These are phyloP conservation scores for Azemiops feae DNA, from an alignment of 2,113 vertebrate species.

Conservation along the genomic window DNA sequence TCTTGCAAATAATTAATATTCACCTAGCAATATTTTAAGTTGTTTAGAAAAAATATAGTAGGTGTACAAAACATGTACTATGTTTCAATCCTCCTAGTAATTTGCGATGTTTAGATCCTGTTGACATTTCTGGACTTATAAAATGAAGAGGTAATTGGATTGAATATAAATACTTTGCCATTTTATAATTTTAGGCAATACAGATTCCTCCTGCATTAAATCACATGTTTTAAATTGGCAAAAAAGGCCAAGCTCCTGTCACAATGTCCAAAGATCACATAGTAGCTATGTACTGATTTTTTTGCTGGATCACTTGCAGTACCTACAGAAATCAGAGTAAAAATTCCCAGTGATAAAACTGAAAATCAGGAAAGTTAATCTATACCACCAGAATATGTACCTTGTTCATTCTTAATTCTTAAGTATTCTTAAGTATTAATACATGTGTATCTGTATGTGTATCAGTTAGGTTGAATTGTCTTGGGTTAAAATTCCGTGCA, in stretches of 20 bases:
- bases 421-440: background rate
- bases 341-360: background rate
- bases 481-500: conserved; percentile 1
- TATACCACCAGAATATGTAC: background rate
- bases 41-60: background rate
- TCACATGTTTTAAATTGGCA: background rate
- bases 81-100: background rate
- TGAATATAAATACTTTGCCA: background rate
- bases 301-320: background rate
- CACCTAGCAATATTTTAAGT: background rate
- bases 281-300: background rate
- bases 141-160: background rate
- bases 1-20: background rate
- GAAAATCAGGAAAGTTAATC: background rate
- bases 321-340: background rate
- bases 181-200: background rate
- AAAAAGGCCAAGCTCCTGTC: background rate
- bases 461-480: conserved; percentile 11
- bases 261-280: background rate
- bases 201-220: background rate
- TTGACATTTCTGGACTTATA: background rate
- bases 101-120: background rate
- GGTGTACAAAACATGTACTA: background rate
- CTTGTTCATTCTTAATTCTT: background rate
- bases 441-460: background rate